Evolutionary conservation across 1,140 invertebrate species (phyloP).

Genomic region (Augochlora pura): DNA sequence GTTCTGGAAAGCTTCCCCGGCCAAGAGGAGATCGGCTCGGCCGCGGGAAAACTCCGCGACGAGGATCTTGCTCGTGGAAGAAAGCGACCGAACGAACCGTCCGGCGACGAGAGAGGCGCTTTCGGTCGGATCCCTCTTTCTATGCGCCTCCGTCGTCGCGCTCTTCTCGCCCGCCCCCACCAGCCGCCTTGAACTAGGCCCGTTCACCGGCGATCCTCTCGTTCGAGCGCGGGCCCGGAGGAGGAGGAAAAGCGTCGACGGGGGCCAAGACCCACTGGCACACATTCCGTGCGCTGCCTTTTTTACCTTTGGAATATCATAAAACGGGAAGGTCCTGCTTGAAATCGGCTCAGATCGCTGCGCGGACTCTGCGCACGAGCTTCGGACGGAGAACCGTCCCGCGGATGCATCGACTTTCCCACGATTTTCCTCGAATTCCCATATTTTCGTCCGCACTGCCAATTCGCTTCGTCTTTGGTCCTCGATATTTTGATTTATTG

Average conservation of each 20-base stretch:
- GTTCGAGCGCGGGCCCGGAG: conserved; percentile 37
- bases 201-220: conserved; percentile 29
- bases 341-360: conserved; percentile 71
- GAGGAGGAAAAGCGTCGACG: conserved; percentile 33
- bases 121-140: conserved; percentile 32
- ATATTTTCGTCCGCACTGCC: no score
- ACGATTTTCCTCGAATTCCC: no score
- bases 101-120: conserved; percentile 48
- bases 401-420: neutral
- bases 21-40: neutral
- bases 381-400: neutral
- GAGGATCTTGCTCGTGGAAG: neutral
- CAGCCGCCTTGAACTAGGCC: conserved; percentile 3
- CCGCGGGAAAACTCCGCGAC: neutral
- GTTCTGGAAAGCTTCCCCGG: neutral
- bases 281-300: conserved; percentile 77
- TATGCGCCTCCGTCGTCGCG: conserved; percentile 27
- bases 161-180: conserved; percentile 27
- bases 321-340: conserved; percentile 73
- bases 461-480: no score
- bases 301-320: conserved; percentile 80
- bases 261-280: conserved; percentile 75
- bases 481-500: no score
- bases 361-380: conserved; percentile 51
- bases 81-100: conserved; percentile 36